Conservation (phyloP, 1,140 invertebrate species). For the Lucilia sericata region DNA sequence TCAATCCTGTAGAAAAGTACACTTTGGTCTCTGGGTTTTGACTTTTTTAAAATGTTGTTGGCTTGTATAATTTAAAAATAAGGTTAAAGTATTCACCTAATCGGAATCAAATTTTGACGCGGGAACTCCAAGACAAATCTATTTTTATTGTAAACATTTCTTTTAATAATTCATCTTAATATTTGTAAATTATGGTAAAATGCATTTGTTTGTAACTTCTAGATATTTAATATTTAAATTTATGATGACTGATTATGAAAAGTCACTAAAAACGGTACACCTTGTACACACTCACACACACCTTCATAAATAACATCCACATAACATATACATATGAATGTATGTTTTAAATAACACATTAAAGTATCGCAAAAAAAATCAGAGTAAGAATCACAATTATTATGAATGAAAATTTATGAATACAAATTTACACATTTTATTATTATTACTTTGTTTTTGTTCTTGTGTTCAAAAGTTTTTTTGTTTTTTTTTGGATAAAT, state of each 20-base stretch:
- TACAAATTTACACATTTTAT: constrained; percentile 29
- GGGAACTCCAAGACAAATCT: too few species aligned
- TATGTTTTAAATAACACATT: neutral
- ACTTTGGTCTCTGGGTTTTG: too few species aligned
- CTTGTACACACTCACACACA: neutral
- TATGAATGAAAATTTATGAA: constrained; percentile 36
- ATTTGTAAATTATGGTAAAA: too few species aligned
- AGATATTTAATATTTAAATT: constrained; percentile 5
- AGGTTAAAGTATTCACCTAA: too few species aligned
- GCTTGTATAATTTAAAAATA: too few species aligned
- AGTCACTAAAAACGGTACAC: neutral
- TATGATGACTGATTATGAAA: constrained; percentile 20
- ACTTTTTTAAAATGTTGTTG: too few species aligned
- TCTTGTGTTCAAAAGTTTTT: neutral
- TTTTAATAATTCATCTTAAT: too few species aligned
- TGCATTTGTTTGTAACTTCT: too few species aligned
- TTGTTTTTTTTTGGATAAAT: neutral
- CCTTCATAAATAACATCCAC: neutral
- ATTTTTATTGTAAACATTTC: too few species aligned
- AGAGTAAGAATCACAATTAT: neutral
- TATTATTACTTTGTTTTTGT: neutral
- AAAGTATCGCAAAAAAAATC: neutral
- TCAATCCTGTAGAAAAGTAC: too few species aligned
- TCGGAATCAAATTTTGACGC: too few species aligned
- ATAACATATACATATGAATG: too few species aligned